Evolutionary conservation across 2,888 invertebrate genomes (phyloP).

Genomic region (Noctua pronuba): DNA sequence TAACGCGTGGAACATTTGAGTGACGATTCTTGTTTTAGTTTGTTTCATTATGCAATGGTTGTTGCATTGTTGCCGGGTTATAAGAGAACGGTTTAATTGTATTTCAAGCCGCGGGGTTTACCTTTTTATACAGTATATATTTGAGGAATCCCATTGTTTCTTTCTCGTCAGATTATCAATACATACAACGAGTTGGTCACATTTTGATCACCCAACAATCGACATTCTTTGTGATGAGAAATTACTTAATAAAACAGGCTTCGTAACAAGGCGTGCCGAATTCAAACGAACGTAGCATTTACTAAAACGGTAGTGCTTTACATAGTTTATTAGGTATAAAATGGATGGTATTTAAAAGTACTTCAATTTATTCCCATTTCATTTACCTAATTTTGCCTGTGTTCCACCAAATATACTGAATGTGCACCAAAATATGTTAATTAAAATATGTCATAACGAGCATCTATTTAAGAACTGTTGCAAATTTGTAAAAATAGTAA

Average conservation of each 20-base stretch:
- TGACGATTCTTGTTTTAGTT: slow-evolving; percentile 48
- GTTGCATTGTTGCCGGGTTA: slow-evolving; percentile 44
- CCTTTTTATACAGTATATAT: background rate
- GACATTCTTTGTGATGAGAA: background rate
- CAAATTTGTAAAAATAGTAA: no score
- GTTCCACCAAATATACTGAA: no score
- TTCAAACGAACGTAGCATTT: background rate
- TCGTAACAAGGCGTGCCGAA: no score
- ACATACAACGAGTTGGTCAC: no score
- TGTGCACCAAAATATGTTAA: no score
- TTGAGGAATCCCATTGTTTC: background rate
- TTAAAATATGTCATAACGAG: no score
- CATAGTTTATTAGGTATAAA: background rate
- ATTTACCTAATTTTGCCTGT: no score
- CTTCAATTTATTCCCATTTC: no score
- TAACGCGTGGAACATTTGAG: slow-evolving; percentile 63
- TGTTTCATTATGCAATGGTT: slow-evolving; percentile 47
- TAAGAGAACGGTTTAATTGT: background rate
- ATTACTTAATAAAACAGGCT: background rate
- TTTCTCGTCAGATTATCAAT: background rate
- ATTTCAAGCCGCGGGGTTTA: background rate
- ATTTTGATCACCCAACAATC: background rate
- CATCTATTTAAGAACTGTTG: no score
- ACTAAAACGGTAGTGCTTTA: background rate
- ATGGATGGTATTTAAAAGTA: no score